phyloP scores from a whole-genome alignment of 2,113 vertebrate species.

The Gopherus evgoodei region DNA sequence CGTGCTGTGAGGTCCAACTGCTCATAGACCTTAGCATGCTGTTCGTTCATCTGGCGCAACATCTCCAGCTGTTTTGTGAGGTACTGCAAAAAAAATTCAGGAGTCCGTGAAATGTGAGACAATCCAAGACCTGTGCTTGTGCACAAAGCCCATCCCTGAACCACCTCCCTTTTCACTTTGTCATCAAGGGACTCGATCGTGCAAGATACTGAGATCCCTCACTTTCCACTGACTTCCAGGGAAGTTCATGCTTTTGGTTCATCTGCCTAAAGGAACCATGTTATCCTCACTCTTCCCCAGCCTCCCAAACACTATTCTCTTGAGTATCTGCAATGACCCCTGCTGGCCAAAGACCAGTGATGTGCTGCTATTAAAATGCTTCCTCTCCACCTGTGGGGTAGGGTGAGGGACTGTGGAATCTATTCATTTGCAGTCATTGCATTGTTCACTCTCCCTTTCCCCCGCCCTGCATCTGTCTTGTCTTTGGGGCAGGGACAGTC shows the following conservation, averaged over 20 bases:
- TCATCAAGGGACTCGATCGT: background rate
- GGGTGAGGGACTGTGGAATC: background rate
- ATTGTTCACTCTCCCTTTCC: background rate
- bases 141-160: background rate
- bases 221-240: background rate
- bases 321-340: slow-evolving; percentile 82
- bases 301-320: slow-evolving; percentile 90
- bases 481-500: slow-evolving; percentile 48
- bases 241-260: background rate
- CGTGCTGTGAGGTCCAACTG: slow-evolving; percentile 95
- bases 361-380: slow-evolving; percentile 45
- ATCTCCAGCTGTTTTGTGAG: slow-evolving; percentile 95
- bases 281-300: slow-evolving; percentile 80
- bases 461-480: background rate
- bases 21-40: slow-evolving; percentile 97
- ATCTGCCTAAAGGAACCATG: background rate
- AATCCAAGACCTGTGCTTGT: fast-evolving
- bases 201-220: background rate
- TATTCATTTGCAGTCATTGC: background rate
- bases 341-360: slow-evolving; percentile 77
- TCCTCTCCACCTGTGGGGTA: background rate
- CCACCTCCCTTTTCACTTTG: background rate
- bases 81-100: slow-evolving; percentile 81
- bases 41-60: slow-evolving; percentile 94
- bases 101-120: slow-evolving; percentile 32